These are phyloP conservation scores for Sylvia borin DNA, from an alignment of 2,797 vertebrate genomes.

Conservation along the genomic window DNA sequence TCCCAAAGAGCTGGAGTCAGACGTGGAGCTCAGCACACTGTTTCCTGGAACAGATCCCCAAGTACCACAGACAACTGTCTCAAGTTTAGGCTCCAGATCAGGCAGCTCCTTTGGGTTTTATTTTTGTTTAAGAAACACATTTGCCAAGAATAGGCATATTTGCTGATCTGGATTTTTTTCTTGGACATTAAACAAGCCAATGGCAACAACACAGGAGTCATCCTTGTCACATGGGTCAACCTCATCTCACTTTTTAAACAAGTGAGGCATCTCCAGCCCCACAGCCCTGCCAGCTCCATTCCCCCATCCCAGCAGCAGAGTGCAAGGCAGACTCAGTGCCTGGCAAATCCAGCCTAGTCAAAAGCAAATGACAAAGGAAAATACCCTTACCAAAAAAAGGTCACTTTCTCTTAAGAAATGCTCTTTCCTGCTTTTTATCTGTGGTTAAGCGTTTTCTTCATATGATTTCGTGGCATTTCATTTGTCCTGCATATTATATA, in stretches of 20 bases:
- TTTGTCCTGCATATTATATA: neutral
- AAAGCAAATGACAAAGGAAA: neutral
- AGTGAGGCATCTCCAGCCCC: neutral
- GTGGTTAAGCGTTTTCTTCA: neutral
- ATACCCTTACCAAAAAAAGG: neutral
- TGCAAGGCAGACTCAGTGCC: neutral
- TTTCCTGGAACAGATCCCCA: neutral
- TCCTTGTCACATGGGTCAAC: neutral
- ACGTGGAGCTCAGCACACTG: rapidly evolving
- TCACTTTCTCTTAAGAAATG: neutral
- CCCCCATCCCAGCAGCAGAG: neutral
- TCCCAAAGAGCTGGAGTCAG: neutral
- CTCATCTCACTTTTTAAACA: neutral
- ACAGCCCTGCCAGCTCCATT: neutral
- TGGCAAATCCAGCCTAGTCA: neutral
- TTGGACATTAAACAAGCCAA: neutral
- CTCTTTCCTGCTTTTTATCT: neutral
- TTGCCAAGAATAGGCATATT: neutral
- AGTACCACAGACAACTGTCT: neutral
- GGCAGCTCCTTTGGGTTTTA: neutral
- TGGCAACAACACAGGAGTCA: rapidly evolving
- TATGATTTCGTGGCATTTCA: neutral
- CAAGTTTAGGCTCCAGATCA: neutral
- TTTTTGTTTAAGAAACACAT: neutral
- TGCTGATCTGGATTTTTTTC: neutral